Evolutionary conservation across 1,140 invertebrate species (phyloP), one percentile per base, ranked within the genome.

Genomic region (Nymphalis io): DNA sequence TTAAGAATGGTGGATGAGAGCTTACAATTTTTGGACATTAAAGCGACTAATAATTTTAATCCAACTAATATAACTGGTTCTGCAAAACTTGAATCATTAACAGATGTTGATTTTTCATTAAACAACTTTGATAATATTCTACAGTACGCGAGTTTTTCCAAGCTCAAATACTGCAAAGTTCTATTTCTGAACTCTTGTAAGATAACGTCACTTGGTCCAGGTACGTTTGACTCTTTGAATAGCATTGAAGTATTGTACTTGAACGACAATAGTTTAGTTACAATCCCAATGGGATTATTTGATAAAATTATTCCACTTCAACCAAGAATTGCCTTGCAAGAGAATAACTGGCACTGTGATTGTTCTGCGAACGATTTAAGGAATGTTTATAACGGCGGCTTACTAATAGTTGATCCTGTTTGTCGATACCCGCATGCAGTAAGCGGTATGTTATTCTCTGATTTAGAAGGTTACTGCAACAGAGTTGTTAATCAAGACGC

Each of bases 321-420:
- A 16, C 81, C 80, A 60, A 79, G 79, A 60, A 82, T 91, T 42
- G 80, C 82, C 68, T 66, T 91, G 38, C 80, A 85, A 21, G 67
- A 84, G 46, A 91, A 91, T 67, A 69, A 67, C 12, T 91, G 85
- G 88, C 13, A 80, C 15, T 91, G 89, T 72, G 64, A 80, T 68
- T 91, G 89, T 68, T 70, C 59, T 8, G 59, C 57, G 20, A 60
- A 68, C 15, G 79, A 86, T 61, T 73, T 91, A 12, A 79, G 79
- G 62, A 44, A 33, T 11, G 67, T 90, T 61, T 42, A 64, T 0
- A 57, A 8, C 0, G 68, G 71, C 11, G 78, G 65, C 10, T 20
- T 87, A 10, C 53, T 91, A 16, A 67, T 83, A 6, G 74, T 81
- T 2, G 83, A 88, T 64, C 84, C 86, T 1, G 55, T 66, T 39